Conservation (phyloP, 1,140 invertebrate genomes). For the Drosophila subobscura region DNA sequence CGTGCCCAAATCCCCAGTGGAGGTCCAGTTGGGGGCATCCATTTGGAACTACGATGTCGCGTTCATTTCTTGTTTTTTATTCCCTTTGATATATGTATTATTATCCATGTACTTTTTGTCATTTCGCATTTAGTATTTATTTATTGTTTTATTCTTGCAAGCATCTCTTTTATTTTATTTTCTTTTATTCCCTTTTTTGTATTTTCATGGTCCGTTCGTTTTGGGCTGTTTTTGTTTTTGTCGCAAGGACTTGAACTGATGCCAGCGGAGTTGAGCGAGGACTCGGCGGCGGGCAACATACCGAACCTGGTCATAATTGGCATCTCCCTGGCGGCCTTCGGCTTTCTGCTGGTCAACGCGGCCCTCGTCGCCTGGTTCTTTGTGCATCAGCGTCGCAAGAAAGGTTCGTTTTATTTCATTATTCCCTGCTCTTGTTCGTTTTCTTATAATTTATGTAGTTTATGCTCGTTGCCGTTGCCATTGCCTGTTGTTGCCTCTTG, state of each 20-base stretch:
- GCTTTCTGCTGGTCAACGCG: conserved; percentile 92
- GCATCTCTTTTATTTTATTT: conserved; percentile 52
- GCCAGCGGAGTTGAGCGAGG: conserved; percentile 87
- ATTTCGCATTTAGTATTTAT: conserved; percentile 72
- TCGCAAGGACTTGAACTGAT: conserved; percentile 85
- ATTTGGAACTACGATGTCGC: conserved; percentile 11
- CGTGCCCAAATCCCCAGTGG: conserved; percentile 7
- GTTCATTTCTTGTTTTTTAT: conserved; percentile 18
- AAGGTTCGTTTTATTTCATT: conserved; percentile 84
- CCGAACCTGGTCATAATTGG: conserved; percentile 92
- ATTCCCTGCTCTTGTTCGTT: conserved; percentile 33
- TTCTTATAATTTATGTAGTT: conserved; percentile 17
- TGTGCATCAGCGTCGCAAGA: conserved; percentile 88
- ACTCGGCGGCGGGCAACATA: conserved; percentile 85
- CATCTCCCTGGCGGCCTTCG: conserved; percentile 90
- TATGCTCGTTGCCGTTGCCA: conserved; percentile 8
- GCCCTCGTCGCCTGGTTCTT: conserved; percentile 93
- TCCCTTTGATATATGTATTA: conserved; percentile 83
- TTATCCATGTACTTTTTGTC: conserved; percentile 72
- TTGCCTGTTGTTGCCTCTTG: background rate
- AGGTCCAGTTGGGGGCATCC: background rate
- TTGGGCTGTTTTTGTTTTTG: background rate
- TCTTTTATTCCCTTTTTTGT: conserved; percentile 10
- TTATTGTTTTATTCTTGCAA: conserved; percentile 76
- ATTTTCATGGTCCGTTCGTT: conserved; percentile 50